Base-by-base conservation (phyloP, 2,888 invertebrate species). In the Epinotia nisella region DNA sequence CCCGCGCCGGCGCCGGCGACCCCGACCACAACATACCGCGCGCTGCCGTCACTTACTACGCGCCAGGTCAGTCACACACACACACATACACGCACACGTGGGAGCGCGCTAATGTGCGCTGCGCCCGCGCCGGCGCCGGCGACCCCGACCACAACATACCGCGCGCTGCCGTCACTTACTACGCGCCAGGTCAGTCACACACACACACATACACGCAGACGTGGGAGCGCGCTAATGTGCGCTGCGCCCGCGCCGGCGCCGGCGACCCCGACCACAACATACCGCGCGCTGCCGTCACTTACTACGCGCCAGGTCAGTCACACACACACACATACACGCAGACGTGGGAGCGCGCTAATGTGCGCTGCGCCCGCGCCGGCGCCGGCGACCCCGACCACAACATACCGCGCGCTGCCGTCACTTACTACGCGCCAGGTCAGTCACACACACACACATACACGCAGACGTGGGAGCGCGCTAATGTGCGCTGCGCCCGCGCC, bases 391-490 rank as follows among this genome's bases (percentile, higher is more conserved):
- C 90, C 35, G 94, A 95, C 77, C 51, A 5, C 51, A 17, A 51
- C 51, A 51, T 51, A 1, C 21, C 19, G n/a, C n/a, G 29, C n/a
- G 24, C 29, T n/a, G 58, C 59, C 59, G 35, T 35, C n/a, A 35
- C 17, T 1, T 99, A 98, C 91, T 98, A 96, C 89, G 96, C 98
- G 59, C 98, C 98, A 71, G 98, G 98, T 94, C 92, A 90, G 62
- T 51, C 53, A 19, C 53, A 19, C 53, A 53, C 19, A 10, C 53
- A 69, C 69, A 66, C 70, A 24, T 29, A 24, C 58, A 24, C n/a
- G n/a, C n/a, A n/a, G n/a, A n/a, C 82, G 82, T 90, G 89, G 88
- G 92, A 93, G 85, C 85, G 91, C 0, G 90, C 90, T 85, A 89
- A 87, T 83, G 81, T 88, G 79, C 85, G 91, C 15, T 87, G 89